Evolutionary conservation across 2,113 vertebrate species (phyloP).

Genomic region (Pelvicachromis taeniatus): DNA sequence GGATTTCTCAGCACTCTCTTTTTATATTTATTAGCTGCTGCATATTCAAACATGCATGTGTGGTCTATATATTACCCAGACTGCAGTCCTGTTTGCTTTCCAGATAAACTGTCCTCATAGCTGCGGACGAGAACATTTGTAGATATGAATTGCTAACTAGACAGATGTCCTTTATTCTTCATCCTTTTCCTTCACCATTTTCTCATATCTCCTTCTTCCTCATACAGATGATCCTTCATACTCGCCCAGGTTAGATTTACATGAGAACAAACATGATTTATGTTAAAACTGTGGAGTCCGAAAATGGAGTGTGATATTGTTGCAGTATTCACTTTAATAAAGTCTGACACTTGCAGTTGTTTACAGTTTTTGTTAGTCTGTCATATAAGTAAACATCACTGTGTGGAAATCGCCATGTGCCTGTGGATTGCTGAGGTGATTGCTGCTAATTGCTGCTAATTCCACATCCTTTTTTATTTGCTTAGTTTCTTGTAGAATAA

Average conservation of each 20-base stretch:
- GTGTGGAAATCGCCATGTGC: background rate
- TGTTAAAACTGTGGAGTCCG: background rate
- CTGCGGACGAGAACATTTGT: background rate
- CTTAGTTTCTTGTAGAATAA: background rate
- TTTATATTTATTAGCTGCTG: background rate
- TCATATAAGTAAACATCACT: background rate
- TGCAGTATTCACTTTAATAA: background rate
- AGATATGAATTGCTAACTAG: background rate
- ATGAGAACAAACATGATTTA: background rate
- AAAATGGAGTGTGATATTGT: background rate
- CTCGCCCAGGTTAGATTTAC: background rate
- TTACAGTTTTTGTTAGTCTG: background rate
- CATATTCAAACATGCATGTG: background rate
- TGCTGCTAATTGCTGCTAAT: background rate
- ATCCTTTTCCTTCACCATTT: background rate
- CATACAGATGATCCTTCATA: background rate
- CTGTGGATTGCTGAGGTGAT: background rate
- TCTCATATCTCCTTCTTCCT: background rate
- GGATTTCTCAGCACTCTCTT: background rate
- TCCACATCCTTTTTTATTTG: background rate
- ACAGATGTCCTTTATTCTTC: conserved; percentile 3
- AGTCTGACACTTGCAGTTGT: fast-evolving
- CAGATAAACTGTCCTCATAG: background rate
- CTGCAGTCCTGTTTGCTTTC: background rate
- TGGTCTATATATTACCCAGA: background rate